Evolutionary conservation across 2,888 invertebrate species (phyloP).

Genomic region (Apotomis betuletana): DNA sequence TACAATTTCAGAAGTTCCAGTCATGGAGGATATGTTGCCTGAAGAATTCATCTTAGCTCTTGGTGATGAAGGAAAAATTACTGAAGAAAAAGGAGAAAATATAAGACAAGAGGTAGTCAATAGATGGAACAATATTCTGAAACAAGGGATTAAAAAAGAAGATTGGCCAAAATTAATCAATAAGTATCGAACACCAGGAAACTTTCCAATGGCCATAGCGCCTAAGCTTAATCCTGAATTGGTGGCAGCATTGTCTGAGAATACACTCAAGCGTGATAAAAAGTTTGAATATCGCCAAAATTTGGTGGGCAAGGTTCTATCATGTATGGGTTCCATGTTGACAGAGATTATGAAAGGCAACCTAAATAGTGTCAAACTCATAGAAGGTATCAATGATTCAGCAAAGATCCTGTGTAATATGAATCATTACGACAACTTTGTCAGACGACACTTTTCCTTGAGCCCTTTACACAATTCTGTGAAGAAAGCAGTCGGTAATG

Average conservation of each 20-base stretch:
- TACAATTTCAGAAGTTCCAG: slow-evolving; percentile 6
- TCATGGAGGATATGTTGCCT: neutral
- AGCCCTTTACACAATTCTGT: slow-evolving; percentile 1
- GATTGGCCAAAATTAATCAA: neutral
- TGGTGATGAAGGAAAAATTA: slow-evolving; percentile 2
- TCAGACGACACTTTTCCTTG: neutral
- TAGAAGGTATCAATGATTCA: slow-evolving; percentile 6
- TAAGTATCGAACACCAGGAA: neutral
- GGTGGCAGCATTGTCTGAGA: neutral
- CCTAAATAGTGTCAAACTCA: slow-evolving; percentile 1
- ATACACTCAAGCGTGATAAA: slow-evolving; percentile 5
- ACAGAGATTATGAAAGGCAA: slow-evolving; percentile 7
- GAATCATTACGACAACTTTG: slow-evolving; percentile 8
- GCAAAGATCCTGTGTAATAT: slow-evolving; percentile 9
- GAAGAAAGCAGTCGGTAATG: neutral
- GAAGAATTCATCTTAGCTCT: neutral
- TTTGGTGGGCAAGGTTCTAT: neutral
- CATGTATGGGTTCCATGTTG: neutral
- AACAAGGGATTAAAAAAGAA: neutral
- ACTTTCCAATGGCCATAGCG: slow-evolving; percentile 5
- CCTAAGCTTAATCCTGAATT: slow-evolving; percentile 9
- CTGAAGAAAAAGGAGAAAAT: slow-evolving; percentile 5
- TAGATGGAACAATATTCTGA: slow-evolving; percentile 5
- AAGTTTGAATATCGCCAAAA: slow-evolving; percentile 8
- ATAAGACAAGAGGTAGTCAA: no score